Base-by-base conservation (phyloP, 37 sponge, comb jelly and placozoan species). In the Chondrilla cf. caribensis region DNA sequence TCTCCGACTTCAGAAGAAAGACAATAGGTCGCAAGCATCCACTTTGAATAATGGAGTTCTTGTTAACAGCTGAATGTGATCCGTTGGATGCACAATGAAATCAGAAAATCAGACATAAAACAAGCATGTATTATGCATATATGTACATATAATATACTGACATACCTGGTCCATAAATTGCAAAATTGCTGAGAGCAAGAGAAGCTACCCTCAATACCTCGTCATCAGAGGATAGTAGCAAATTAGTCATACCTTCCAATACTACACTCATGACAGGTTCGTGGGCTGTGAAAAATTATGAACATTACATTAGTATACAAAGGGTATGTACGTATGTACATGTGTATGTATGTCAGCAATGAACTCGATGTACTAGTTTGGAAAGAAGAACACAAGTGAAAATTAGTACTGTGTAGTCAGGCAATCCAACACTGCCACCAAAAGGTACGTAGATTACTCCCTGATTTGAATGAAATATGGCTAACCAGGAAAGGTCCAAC, bases 141-240 rank as follows among this genome's bases (percentile, higher is more conserved):
- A n/a, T n/a, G 51, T 47, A 47, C 51, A 47, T 47, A 11, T 47
- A 47, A 47, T 47, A 11, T 47, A 47, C 51, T 6, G 6, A 47
- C 51, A 47, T 58, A 94, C 94, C 87, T 21, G 94, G 79, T 78
- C 96, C 96, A 62, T 87, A 62, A 3, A 93, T 67, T 54, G 96
- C 96, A 18, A 95, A 58, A 79, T 93, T 90, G 60, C 93, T 90
- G 37, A 95, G 78, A 43, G 96, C 96, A 19, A 93, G 77, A 4
- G 96, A 90, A 18, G 93, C 79, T 11, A 93, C 81, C 77, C 86
- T 87, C 68, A 87, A 89, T 11, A 93, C 93, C 42, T 93, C 96
- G 3, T 80, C 42, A 41, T 95, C 96, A 7, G 80, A 78, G 22
- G 87, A 86, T 38, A 83, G 84, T 0, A 95, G 78, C 28, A 95